A percentile compares a stretch with the other conserved stretches of the same genome.
Evolutionary conservation across 2,113 vertebrate species (phyloP).

Genomic region (Pelodiscus sinensis): DNA sequence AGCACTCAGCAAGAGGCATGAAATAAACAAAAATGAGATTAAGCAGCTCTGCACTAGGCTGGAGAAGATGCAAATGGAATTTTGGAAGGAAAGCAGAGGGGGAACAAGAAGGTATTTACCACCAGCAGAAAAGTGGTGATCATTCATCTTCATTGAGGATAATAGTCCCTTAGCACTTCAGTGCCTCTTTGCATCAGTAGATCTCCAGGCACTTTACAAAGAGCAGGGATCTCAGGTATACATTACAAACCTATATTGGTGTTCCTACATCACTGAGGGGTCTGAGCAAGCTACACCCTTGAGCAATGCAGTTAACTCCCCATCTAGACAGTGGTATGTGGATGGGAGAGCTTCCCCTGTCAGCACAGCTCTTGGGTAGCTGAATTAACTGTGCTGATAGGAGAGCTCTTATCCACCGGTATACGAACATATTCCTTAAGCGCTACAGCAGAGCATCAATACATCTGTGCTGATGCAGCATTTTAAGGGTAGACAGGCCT

Average conservation of each 20-base stretch:
- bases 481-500: background rate
- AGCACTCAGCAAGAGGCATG: background rate
- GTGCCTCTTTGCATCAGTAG: background rate
- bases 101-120: conserved; percentile 29
- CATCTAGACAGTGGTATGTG: background rate
- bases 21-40: conserved; percentile 25
- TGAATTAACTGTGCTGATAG: background rate
- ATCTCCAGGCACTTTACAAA: background rate
- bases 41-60: conserved; percentile 17
- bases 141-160: background rate
- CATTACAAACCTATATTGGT: background rate
- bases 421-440: background rate
- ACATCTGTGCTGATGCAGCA: background rate
- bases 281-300: background rate
- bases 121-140: background rate
- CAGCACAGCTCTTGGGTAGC: background rate
- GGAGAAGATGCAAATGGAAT: conserved; percentile 12
- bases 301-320: background rate
- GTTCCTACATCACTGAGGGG: background rate
- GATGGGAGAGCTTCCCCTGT: background rate
- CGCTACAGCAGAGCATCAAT: background rate
- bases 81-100: conserved; percentile 40
- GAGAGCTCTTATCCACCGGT: background rate
- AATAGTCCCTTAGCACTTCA: background rate
- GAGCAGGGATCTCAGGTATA: background rate